Percentiles rank a stretch among this genome's conserved stretches.
Conservation (phyloP, 2,113 vertebrate genomes). For the Perccottus glenii region DNA sequence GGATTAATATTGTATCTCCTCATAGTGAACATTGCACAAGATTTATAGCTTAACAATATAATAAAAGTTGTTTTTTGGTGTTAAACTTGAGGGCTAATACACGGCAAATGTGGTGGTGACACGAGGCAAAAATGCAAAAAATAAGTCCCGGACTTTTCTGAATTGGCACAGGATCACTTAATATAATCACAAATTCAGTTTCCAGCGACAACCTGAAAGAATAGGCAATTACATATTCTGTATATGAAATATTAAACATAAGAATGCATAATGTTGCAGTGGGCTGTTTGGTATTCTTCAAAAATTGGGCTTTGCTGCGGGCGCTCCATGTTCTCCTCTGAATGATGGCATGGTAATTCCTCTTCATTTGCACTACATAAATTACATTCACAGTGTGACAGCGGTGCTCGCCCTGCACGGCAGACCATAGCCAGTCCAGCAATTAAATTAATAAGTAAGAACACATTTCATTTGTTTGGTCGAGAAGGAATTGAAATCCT, state of each 20-base stretch:
- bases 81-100: no score
- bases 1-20: no score
- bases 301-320: constrained; percentile 44
- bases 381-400: constrained; percentile 72
- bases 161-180: neutral
- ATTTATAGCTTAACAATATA: no score
- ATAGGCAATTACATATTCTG: constrained; percentile 41
- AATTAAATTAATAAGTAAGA: constrained; percentile 69
- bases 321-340: constrained; percentile 54
- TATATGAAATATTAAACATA: constrained; percentile 53
- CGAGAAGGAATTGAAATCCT: constrained; percentile 57
- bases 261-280: constrained; percentile 32
- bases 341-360: constrained; percentile 69
- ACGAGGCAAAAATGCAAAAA: no score
- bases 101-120: no score
- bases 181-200: constrained; percentile 10
- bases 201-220: constrained; percentile 9
- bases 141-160: no score
- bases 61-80: no score
- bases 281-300: constrained; percentile 36
- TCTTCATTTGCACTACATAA: constrained; percentile 75
- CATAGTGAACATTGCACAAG: no score
- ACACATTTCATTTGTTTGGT: constrained; percentile 62
- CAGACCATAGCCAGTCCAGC: constrained; percentile 50
- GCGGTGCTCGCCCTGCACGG: constrained; percentile 44